A percentile compares a stretch with the other conserved stretches of the same genome.
Conservation (phyloP, 2,113 vertebrate genomes). For the Mola mola region DNA sequence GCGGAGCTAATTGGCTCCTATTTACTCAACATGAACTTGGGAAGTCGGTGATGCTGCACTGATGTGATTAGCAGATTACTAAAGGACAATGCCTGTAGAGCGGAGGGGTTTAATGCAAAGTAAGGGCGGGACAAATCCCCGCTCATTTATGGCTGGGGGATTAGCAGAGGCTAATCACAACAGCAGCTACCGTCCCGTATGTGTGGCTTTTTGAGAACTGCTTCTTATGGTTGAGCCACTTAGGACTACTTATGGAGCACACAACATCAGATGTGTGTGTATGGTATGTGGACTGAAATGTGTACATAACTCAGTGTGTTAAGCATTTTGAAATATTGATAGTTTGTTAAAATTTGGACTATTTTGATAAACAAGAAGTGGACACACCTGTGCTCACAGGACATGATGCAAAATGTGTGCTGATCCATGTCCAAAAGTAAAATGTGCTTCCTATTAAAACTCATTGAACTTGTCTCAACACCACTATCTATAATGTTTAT, state of each 20-base stretch:
- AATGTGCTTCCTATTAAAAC: no score
- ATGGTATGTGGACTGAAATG: not conserved
- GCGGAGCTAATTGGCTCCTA: slow-evolving; percentile 42
- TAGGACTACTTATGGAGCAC: no score
- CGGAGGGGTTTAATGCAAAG: slow-evolving; percentile 40
- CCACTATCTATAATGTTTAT: no score
- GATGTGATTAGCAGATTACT: slow-evolving; percentile 78
- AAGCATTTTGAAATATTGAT: not conserved
- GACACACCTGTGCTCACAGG: not conserved
- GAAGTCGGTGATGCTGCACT: slow-evolving; percentile 64
- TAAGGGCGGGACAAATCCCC: slow-evolving; percentile 62
- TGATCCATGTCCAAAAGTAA: not conserved
- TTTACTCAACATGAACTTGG: slow-evolving; percentile 56
- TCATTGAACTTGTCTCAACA: no score
- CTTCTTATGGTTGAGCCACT: not conserved
- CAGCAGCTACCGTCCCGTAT: slow-evolving; percentile 36
- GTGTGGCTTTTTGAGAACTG: slow-evolving; percentile 26
- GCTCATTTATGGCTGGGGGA: slow-evolving; percentile 59
- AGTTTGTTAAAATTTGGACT: no score
- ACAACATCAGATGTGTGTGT: not conserved
- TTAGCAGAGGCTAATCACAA: slow-evolving; percentile 71
- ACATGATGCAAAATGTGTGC: not conserved
- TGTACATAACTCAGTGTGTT: not conserved
- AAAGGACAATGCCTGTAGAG: slow-evolving; percentile 52
- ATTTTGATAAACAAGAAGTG: not conserved